Percentiles rank a stretch among this genome's conserved stretches.
phyloP scores from a whole-genome alignment of 53 echinoderm and acorn worm genomes.

The Mesocentrotus franciscanus region DNA sequence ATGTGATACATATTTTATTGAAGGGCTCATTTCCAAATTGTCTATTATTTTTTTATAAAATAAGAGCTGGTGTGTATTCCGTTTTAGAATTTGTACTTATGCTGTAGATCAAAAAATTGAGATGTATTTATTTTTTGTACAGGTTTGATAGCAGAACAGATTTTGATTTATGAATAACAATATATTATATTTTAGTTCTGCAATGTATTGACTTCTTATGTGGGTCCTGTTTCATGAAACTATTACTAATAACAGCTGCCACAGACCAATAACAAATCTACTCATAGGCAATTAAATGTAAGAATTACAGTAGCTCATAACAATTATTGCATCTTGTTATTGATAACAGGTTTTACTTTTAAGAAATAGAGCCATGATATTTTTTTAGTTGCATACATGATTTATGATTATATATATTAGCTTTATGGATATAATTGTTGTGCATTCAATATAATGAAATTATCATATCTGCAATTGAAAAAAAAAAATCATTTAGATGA shows the following conservation, averaged over 20 bases:
- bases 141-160: background rate
- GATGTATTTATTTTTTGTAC: slow-evolving; percentile 26
- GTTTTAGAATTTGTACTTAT: background rate
- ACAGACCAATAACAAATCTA: too few species aligned
- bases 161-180: background rate
- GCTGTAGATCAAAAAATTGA: background rate
- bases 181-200: background rate
- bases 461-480: background rate
- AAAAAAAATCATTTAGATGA: background rate
- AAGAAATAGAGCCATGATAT: too few species aligned
- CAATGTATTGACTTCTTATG: too few species aligned
- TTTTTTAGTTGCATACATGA: background rate
- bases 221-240: too few species aligned
- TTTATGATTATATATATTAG: background rate
- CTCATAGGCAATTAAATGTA: too few species aligned
- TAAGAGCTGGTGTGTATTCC: background rate
- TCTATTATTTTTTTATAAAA: background rate
- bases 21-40: background rate
- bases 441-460: background rate
- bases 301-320: too few species aligned
- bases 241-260: too few species aligned
- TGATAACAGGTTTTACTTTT: too few species aligned
- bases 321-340: too few species aligned
- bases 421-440: background rate
- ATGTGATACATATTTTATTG: background rate